These are phyloP conservation scores for Cromileptes altivelis DNA, from an alignment of 2,113 vertebrate genomes.

Conservation along the genomic window DNA sequence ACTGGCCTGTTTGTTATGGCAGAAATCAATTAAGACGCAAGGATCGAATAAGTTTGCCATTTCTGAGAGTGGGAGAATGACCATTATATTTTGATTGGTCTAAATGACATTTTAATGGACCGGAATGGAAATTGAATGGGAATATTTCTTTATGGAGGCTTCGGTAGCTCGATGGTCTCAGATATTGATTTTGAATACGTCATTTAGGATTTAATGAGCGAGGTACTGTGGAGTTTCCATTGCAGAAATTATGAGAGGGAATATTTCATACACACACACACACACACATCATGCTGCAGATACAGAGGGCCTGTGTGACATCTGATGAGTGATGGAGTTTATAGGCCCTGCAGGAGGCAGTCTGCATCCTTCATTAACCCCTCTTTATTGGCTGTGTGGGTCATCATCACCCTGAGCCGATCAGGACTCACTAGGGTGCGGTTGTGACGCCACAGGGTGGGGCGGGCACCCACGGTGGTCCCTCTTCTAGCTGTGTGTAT, in stretches of 20 bases:
- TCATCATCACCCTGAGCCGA: slow-evolving; percentile 40
- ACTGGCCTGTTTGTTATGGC: background rate
- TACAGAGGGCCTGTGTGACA: background rate
- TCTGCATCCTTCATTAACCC: slow-evolving; percentile 62
- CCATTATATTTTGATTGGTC: slow-evolving; percentile 15
- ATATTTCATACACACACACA: slow-evolving; percentile 16
- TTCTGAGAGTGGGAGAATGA: slow-evolving; percentile 23
- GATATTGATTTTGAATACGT: slow-evolving; percentile 31
- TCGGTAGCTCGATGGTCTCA: background rate
- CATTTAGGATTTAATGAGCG: slow-evolving; percentile 24
- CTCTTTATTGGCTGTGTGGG: slow-evolving; percentile 49
- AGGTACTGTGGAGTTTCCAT: background rate
- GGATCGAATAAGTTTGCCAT: background rate
- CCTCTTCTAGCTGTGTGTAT: background rate
- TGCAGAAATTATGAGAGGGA: too few relatives aligned
- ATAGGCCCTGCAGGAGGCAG: background rate
- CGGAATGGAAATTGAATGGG: slow-evolving; percentile 9
- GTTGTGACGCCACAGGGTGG: slow-evolving; percentile 80
- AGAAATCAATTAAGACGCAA: slow-evolving; percentile 10
- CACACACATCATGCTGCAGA: background rate
- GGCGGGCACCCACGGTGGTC: slow-evolving; percentile 48
- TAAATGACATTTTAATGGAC: slow-evolving; percentile 39
- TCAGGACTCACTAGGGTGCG: slow-evolving; percentile 48
- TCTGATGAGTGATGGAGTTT: background rate
- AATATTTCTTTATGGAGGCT: background rate